A percentile compares a stretch with the other conserved stretches of the same genome.
Conservation (phyloP, 2,797 vertebrate species). For the Ceryle rudis region DNA sequence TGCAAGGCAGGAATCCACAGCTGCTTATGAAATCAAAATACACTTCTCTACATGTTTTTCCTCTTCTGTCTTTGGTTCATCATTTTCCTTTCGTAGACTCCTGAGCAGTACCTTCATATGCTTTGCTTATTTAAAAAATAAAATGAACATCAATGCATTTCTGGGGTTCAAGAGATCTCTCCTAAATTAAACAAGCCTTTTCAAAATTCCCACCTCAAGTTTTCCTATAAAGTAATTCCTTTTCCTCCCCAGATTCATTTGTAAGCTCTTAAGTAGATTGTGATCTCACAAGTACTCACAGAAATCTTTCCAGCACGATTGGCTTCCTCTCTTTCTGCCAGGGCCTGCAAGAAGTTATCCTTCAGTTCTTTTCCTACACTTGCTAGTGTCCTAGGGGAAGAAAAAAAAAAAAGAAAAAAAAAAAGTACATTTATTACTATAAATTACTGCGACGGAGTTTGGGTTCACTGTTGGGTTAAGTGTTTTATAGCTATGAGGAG, state of each 20-base stretch:
- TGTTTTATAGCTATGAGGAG: not conserved
- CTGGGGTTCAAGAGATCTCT: not conserved
- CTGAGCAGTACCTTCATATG: not conserved
- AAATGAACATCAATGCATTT: not conserved
- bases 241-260: not conserved
- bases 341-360: slow-evolving; percentile 86
- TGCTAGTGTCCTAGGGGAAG: slow-evolving; percentile 79
- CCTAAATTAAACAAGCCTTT: not conserved
- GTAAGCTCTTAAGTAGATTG: not conserved
- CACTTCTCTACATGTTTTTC: not conserved
- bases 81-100: not conserved
- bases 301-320: slow-evolving; percentile 85
- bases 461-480: not conserved
- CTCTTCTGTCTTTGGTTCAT: not conserved
- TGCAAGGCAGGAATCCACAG: not conserved
- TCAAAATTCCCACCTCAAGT: not conserved
- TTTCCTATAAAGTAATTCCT: fast-evolving
- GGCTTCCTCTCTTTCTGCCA: slow-evolving; percentile 87
- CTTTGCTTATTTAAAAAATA: not conserved
- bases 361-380: slow-evolving; percentile 85
- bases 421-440: not conserved
- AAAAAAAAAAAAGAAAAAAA: slow-evolving; percentile 75
- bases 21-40: not conserved
- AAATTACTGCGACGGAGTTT: not conserved
- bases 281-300: slow-evolving; percentile 81